Evolutionary conservation across 2,113 vertebrate species (phyloP), one percentile per base, ranked within the genome.

Genomic region (Salvelinus fontinalis): DNA sequence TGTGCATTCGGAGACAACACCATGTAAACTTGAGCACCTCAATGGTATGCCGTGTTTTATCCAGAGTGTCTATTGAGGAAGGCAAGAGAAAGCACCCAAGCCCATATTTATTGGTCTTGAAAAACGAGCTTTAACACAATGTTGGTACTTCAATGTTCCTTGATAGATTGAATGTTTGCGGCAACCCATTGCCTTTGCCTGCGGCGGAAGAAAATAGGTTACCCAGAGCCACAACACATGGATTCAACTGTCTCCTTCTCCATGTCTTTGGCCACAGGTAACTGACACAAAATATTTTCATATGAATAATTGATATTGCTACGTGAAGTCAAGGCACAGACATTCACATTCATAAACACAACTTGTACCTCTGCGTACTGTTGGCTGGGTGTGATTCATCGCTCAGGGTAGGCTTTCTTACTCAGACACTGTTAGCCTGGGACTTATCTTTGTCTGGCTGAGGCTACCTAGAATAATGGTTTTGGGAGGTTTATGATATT

Each of bases 361-460:
- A 11, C 39, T 34, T 77, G 24, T 76, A 78, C 77, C 69, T 75
- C 75, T 24, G 39, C 54, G 70, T 68, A 67, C 22, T 75, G 65
- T 51, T 34, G 74, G 71, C 48, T 27, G 74, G 14, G 27, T 14
- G 73, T 66, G 79, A 81, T 78, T 79, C 81, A 81, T 79, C n/a
- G 24, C 74, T 79, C 78, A 2, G 0, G 73, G 79, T 75, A 73
- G 48, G 22, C 3, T 57, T 20, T 20, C 54, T 57, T 20, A 57
- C 16, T 57, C 18, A 57, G 54, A 18, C 54, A 57, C 54, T 57
- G 18, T 16, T 9, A 62, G 5, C 2, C 29, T 39, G 31, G 3
- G 16, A 18, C 1, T 3, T 39, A 18, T 44, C 60, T 73, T 13
- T 51, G 29, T 73, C 57, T 8, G 11, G 59, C 6, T 20, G 8